A percentile compares a stretch with the other conserved stretches of the same genome.
Conservation (phyloP, 2,797 vertebrate species). For the Anolis apletophallus region DNA sequence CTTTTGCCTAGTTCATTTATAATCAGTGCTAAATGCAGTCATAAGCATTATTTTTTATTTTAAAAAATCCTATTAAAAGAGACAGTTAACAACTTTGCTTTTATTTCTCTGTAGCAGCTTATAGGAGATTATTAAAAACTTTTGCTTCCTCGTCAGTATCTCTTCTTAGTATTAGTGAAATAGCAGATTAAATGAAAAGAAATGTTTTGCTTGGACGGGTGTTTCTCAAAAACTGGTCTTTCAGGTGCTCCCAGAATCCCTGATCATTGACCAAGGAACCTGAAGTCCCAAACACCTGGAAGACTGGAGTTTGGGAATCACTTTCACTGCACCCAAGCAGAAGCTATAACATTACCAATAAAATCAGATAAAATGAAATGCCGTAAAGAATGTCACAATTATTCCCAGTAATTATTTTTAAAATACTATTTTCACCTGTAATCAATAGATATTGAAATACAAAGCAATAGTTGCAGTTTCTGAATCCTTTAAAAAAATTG, state of each 20-base stretch:
- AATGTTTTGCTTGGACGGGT: too few species aligned
- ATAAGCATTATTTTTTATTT: neutral
- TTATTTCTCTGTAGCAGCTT: neutral
- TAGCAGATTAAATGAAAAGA: neutral
- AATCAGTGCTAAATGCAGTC: neutral
- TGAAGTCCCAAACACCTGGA: too few species aligned
- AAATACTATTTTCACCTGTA: neutral
- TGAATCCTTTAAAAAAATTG: neutral
- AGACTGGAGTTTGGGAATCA: too few species aligned
- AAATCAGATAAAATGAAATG: neutral
- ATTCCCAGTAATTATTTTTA: neutral
- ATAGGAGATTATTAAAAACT: neutral
- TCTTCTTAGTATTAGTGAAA: neutral
- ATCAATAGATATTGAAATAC: neutral
- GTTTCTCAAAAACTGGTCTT: too few species aligned
- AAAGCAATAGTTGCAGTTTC: neutral
- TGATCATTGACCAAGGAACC: too few species aligned
- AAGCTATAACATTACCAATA: neutral
- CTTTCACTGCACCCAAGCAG: neutral
- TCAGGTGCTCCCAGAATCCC: too few species aligned
- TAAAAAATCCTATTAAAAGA: neutral
- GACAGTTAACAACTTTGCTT: neutral
- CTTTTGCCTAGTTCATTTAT: neutral
- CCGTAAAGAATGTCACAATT: neutral
- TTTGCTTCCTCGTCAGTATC: neutral